Base-by-base conservation (phyloP, 2,888 invertebrate genomes). In the Ophion costatus region DNA sequence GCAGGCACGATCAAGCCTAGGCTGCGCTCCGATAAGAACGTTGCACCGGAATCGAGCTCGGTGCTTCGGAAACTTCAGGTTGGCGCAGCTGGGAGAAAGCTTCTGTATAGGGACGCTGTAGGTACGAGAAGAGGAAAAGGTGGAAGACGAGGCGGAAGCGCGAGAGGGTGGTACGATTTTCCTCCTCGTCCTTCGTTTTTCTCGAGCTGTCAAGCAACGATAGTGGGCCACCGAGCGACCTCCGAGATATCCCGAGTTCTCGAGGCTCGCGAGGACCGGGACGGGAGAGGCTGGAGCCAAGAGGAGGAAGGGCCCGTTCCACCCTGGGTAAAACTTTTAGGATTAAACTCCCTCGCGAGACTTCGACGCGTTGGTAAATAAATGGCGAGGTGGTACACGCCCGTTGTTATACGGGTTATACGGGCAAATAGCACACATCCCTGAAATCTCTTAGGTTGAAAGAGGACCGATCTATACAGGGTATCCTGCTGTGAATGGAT, bases 351-450 rank as follows among this genome's bases (percentile, higher is more conserved):
- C 75, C 80, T 76, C 57, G 80, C 63, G 63, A 77, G 80, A 71
- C 77, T 86, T 86, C 73, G 85, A 83, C 83, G 82, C 71, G 80
- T 80, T 73, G 77, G 85, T 86, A 85, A 85, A 85, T 85, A 85
- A 86, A 87, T 87, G 80, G 82, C 77, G 7, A 66, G 63, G 29
- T 67, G 67, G 38, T 56, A 69, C 29, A 73, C 69, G 33, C 22
- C 38, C 78, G 45, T 61, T 73, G 73, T 69, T 63, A 70, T 79
- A 75, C 59, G 79, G 83, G 79, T 75, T 83, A 80, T 83, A 80
- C 79, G 83, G 79, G 83, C 70, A 64, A 63, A 76, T 70, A 57
- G 70, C 57, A 70, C 67, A 74, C 70, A 83, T 79, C 79, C 70
- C 56, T 38, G 76, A 76, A 51, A 64, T 75, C 64, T 75, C 75